Conservation (phyloP, 2,113 vertebrate genomes). For the Strix uralensis region DNA sequence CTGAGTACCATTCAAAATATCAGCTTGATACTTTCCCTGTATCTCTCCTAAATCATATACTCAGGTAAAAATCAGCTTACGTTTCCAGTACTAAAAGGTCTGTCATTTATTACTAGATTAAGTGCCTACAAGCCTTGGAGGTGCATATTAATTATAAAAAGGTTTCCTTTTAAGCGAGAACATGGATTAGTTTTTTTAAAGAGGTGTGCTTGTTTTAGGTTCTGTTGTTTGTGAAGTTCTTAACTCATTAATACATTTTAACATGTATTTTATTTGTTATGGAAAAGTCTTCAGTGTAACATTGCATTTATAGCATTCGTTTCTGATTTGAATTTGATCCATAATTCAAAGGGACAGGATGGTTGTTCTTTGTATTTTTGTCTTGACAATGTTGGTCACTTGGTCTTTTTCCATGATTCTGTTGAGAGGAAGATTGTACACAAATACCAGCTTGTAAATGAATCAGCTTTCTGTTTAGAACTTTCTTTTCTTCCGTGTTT, state of each 20-base stretch:
- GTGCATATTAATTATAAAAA: not conserved
- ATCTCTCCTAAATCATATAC: not conserved
- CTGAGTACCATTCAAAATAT: not conserved
- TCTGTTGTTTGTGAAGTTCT: not conserved
- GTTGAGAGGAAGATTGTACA: not conserved
- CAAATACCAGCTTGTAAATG: not conserved
- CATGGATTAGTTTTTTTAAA: not conserved
- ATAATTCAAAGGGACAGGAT: not conserved
- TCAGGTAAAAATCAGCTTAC: not conserved
- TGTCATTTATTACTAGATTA: not conserved
- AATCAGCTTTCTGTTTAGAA: not conserved
- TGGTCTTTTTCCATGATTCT: not conserved
- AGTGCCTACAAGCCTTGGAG: not conserved
- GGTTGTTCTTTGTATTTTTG: not conserved
- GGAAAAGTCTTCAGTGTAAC: not conserved
- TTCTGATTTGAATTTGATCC: not conserved
- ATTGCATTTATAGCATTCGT: not conserved
- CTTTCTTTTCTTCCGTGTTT: not conserved
- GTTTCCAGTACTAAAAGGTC: not conserved
- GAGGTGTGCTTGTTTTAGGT: not conserved
- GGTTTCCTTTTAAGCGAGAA: not conserved
- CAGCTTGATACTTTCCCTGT: not conserved
- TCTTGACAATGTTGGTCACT: not conserved
- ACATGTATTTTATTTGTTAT: not conserved
- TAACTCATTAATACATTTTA: not conserved